A percentile compares a stretch with the other conserved stretches of the same genome.
Conservation (phyloP, 2,113 vertebrate species). For the rabbit (Oryctolagus cuniculus) region mOryCun1.1 NC_091442.1:37871501-37872000, state of each 20-base stretch:
- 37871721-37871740: not conserved
- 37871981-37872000: slow-evolving; percentile 64
- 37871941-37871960: slow-evolving; percentile 77
- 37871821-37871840: slow-evolving; percentile 47
- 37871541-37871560: not conserved
- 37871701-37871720: not conserved
- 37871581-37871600: not conserved
- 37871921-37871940: slow-evolving; percentile 75
- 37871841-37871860: slow-evolving; percentile 71
- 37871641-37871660: not conserved
- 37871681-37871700: not conserved
- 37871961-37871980: slow-evolving; percentile 67
- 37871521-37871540: not conserved
- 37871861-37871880: slow-evolving; percentile 81
- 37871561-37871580: not conserved
- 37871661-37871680: not conserved
- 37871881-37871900: slow-evolving; percentile 77
- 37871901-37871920: slow-evolving; percentile 71
- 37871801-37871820: slow-evolving; percentile 31
- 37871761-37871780: slow-evolving; percentile 4
- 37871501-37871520: not conserved
- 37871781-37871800: slow-evolving; percentile 11
- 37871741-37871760: slow-evolving; percentile 48
- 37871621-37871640: not conserved
- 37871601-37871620: not conserved